A percentile compares a stretch with the other conserved stretches of the same genome.
These are phyloP conservation scores for Neosilurus hyrtlii DNA, from an alignment of 2,797 vertebrate genomes.

Conservation along the genomic window DNA sequence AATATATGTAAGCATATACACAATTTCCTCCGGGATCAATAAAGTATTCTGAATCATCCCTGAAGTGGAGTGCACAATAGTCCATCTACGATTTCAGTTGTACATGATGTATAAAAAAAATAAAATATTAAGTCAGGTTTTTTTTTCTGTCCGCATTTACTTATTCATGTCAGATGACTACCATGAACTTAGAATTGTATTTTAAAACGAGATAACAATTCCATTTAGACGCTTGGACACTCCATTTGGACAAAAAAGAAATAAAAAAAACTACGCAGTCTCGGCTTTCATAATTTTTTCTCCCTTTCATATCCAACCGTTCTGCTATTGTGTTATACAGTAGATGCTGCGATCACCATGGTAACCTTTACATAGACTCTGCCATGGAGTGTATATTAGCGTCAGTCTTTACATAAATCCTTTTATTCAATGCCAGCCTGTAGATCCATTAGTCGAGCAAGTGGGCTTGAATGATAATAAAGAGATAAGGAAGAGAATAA, in stretches of 20 bases:
- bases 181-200: not conserved
- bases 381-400: not conserved
- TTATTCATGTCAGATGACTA: not conserved
- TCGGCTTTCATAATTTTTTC: not conserved
- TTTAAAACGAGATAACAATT: not conserved
- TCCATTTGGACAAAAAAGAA: not conserved
- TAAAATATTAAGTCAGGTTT: not conserved
- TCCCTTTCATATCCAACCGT: not conserved
- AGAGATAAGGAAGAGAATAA: not conserved
- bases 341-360: not conserved
- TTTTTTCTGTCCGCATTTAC: not conserved
- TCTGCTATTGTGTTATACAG: not conserved
- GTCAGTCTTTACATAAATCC: not conserved
- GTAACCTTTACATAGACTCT: not conserved
- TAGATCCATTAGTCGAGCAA: not conserved
- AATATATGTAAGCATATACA: no score
- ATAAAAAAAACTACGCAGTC: not conserved
- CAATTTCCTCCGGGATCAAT: no score
- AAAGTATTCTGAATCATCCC: not conserved
- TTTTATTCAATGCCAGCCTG: not conserved
- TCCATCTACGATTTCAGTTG: not conserved
- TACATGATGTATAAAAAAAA: not conserved
- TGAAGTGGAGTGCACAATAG: not conserved
- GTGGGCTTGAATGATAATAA: not conserved
- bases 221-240: not conserved